Evolutionary conservation across 2,888 invertebrate species (phyloP).

Genomic region (Xanthia togata): DNA sequence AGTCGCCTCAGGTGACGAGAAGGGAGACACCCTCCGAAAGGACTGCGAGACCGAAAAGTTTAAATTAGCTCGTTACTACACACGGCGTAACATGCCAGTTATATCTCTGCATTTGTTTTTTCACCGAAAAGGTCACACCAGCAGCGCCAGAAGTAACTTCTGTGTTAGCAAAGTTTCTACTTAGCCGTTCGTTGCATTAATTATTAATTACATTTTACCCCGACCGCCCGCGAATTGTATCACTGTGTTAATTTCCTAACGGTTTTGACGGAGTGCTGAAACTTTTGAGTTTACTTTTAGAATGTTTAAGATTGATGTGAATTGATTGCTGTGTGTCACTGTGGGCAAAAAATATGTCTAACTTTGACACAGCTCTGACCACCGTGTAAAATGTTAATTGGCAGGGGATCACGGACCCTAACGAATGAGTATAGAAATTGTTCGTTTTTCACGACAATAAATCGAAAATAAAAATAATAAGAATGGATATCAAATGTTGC

Average conservation of each 20-base stretch:
- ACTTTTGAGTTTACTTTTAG: slow-evolving; percentile 54
- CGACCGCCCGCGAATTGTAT: slow-evolving; percentile 63
- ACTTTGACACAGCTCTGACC: slow-evolving; percentile 86
- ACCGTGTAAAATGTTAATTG: slow-evolving; percentile 89
- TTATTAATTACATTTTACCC: slow-evolving; percentile 82
- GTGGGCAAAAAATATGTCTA: slow-evolving; percentile 81
- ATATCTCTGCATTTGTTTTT: slow-evolving; percentile 87
- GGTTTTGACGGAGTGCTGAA: slow-evolving; percentile 52
- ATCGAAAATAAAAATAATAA: slow-evolving; percentile 86
- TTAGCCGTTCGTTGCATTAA: slow-evolving; percentile 80
- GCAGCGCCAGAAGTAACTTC: slow-evolving; percentile 76
- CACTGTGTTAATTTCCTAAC: slow-evolving; percentile 73
- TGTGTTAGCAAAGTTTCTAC: slow-evolving; percentile 81
- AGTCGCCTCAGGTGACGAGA: slow-evolving; percentile 86
- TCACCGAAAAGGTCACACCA: slow-evolving; percentile 84
- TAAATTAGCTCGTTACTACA: slow-evolving; percentile 90
- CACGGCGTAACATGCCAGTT: slow-evolving; percentile 84
- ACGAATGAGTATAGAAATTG: slow-evolving; percentile 79
- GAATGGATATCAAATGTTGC: slow-evolving; percentile 79
- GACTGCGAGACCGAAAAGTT: slow-evolving; percentile 87
- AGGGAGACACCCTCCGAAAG: slow-evolving; percentile 82
- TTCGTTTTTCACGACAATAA: slow-evolving; percentile 83
- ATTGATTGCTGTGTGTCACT: slow-evolving; percentile 76
- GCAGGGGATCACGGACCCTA: slow-evolving; percentile 86
- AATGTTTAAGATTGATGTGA: slow-evolving; percentile 56